Conservation (phyloP, 2,888 invertebrate genomes). For the Zygogramma bicolorata region DNA sequence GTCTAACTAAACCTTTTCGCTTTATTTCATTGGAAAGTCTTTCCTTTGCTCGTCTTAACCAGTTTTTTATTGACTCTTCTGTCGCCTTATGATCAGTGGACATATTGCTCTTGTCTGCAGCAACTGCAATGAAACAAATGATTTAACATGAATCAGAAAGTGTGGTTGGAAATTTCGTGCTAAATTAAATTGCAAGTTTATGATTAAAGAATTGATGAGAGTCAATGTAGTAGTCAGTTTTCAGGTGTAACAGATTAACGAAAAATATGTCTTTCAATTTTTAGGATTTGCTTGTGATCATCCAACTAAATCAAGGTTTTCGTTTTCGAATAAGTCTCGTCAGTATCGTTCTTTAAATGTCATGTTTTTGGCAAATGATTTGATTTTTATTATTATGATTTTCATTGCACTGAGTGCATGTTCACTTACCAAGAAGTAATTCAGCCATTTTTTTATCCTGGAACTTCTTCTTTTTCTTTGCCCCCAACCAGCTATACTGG, state of each 20-base stretch:
- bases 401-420: too few relatives aligned
- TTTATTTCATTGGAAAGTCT: background rate
- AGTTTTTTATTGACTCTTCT: constrained; percentile 2
- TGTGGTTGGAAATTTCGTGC: too few relatives aligned
- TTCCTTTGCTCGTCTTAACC: constrained; percentile 7
- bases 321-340: too few relatives aligned
- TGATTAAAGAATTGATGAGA: too few relatives aligned
- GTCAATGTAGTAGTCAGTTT: too few relatives aligned
- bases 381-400: background rate
- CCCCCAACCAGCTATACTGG: constrained; percentile 1
- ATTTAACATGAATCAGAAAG: too few relatives aligned
- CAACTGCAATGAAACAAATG: background rate
- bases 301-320: too few relatives aligned
- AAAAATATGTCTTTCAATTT: too few relatives aligned
- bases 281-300: too few relatives aligned
- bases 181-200: too few relatives aligned
- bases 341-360: background rate
- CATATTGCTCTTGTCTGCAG: background rate
- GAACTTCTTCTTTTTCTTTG: constrained; percentile 1
- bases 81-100: background rate
- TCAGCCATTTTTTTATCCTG: background rate
- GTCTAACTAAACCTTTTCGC: too few relatives aligned
- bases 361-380: background rate
- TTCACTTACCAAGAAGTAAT: constrained; percentile 1
- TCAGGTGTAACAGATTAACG: too few relatives aligned